Conservation (phyloP, 2,113 vertebrate genomes). For the Rafetus swinhoei region DNA sequence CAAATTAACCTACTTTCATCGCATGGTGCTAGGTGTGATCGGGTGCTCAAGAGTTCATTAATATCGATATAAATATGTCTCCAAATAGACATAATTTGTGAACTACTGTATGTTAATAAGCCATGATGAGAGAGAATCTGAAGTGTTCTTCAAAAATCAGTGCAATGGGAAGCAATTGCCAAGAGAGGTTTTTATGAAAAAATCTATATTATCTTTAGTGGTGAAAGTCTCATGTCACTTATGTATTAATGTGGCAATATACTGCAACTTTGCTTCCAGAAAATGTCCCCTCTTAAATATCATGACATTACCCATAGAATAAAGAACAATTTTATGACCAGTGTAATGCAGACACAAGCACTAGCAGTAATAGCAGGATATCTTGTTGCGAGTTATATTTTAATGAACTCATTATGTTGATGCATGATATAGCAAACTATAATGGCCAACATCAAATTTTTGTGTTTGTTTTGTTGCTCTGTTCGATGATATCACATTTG, state of each 20-base stretch:
- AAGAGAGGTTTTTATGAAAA: constrained; percentile 46
- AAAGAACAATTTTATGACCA: constrained; percentile 35
- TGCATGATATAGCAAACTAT: not conserved
- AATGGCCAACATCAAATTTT: not conserved
- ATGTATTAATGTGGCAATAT: constrained; percentile 28
- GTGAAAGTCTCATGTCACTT: constrained; percentile 28
- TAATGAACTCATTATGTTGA: constrained; percentile 14
- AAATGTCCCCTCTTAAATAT: constrained; percentile 53
- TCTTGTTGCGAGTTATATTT: constrained; percentile 44
- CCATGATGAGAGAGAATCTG: constrained; percentile 17
- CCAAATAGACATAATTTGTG: constrained; percentile 16
- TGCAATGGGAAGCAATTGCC: constrained; percentile 31
- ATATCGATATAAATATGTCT: constrained; percentile 23
- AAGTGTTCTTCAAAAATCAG: constrained; percentile 60
- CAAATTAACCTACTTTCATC: constrained; percentile 18
- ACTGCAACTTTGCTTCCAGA: constrained; percentile 24
- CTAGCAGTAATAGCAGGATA: not conserved
- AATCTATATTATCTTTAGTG: constrained; percentile 21
- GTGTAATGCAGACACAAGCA: not conserved
- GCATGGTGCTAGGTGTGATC: not conserved
- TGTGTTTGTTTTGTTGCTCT: not conserved
- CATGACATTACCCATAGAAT: constrained; percentile 44
- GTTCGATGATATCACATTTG: not conserved
- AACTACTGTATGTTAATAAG: constrained; percentile 49
- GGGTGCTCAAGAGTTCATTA: constrained; percentile 22